Evolutionary conservation across 2,113 vertebrate species (phyloP), one percentile per base, ranked within the genome.

Genomic region (Bubo scandiacus): DNA sequence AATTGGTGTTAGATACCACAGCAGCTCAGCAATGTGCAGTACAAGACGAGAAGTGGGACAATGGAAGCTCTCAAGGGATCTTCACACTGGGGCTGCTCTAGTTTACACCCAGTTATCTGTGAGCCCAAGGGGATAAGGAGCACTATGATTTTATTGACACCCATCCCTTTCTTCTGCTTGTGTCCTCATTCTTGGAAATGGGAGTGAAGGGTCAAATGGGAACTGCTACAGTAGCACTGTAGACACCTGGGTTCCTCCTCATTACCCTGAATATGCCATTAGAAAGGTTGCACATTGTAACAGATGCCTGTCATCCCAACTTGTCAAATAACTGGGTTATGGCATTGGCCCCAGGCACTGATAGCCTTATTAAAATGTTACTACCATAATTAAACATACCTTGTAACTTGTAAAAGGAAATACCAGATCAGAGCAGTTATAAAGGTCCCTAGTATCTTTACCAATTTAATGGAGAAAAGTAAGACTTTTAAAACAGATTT

Each of bases 331-430:
- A 80, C 67, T 81, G 55, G 67, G 30, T 88, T 86, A 61, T 70
- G 54, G 75, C 68, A 32, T 42, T 62, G 61, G 68, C 80, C 57
- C 5, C 21, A 2, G 68, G 90, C 68, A 78, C n/a, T 34, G 63
- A 90, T 93, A 92, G 42, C 36, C 88, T 74, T 86, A 63, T 91
- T 93, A 95, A 94, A 92, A 92, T 66, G 11, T 71, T 94, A 74
- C 90, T 47, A 88, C 59, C 17, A 2, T 86, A 71, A 93, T 93
- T 88, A 65, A 67, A 83, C 93, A 47, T 55, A 49, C n/a, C 32
- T 86, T 47, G 25, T 70, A 82, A 55, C 61, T 74, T 78, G 12
- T 78, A 38, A 78, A 32, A 86, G 63, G 42, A 59, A 95, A 55
- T 40, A 88, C 14, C 47, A 83, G 59, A 90, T 66, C 55, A 83